These are phyloP conservation scores for Andrena bucephala DNA, from an alignment of 2,888 invertebrate genomes.

Conservation along the genomic window DNA sequence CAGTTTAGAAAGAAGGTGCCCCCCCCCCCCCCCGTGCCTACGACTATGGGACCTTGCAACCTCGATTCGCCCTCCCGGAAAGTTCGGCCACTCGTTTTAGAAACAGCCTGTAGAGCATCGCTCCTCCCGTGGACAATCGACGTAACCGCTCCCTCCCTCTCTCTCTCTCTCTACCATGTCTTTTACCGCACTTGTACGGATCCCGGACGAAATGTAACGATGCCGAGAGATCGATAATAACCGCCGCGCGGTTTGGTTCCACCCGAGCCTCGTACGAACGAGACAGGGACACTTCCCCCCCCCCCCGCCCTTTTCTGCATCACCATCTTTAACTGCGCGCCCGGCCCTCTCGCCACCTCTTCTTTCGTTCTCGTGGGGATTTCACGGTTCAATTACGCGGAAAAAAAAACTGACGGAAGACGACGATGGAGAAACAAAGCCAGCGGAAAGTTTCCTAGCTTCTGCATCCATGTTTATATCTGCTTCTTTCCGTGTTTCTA, in stretches of 20 bases:
- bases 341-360: conserved; percentile 26
- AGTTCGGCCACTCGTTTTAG: conserved; percentile 45
- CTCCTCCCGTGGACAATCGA: conserved; percentile 65
- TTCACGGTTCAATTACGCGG: conserved; percentile 56
- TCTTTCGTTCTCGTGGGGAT: conserved; percentile 28
- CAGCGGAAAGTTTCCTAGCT: conserved; percentile 23
- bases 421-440: conserved; percentile 11
- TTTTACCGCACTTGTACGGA: conserved; percentile 68
- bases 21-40: not conserved
- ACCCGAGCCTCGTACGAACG: conserved; percentile 65
- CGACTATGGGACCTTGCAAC: conserved; percentile 3
- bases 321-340: conserved; percentile 16
- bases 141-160: conserved; percentile 52
- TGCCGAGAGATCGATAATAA: conserved; percentile 74
- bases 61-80: conserved; percentile 24
- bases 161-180: conserved; percentile 33
- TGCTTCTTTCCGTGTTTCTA: not conserved
- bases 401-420: conserved; percentile 38
- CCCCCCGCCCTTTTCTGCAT: not conserved
- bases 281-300: conserved; percentile 59
- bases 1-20: not conserved
- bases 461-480: conserved; percentile 2
- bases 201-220: conserved; percentile 72
- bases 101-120: conserved; percentile 54
- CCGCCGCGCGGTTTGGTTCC: conserved; percentile 70